Conservation (phyloP, 1,140 invertebrate species). For the Battus philenor region DNA sequence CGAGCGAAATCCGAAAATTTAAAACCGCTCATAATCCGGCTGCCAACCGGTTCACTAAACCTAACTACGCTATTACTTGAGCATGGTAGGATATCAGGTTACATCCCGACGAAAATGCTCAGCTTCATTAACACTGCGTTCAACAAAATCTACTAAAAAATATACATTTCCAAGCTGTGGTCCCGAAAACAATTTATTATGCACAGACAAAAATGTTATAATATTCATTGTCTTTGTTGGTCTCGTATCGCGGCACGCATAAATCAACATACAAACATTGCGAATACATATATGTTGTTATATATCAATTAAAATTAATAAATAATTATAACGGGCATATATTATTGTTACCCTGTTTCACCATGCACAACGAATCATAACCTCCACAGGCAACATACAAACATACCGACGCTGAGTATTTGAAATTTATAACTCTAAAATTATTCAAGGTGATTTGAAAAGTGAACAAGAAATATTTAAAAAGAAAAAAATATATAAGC, state of each 20-base stretch:
- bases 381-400: conserved; percentile 28
- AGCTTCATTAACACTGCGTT: conserved; percentile 18
- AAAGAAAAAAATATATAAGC: no score
- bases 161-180: conserved; percentile 33
- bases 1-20: no score
- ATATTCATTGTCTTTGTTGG: conserved; percentile 33
- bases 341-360: conserved; percentile 34
- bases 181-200: conserved; percentile 41
- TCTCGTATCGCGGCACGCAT: conserved; percentile 15
- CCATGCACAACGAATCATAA: conserved; percentile 28
- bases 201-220: conserved; percentile 20
- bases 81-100: no score
- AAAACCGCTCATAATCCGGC: no score
- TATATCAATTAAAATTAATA: conserved; percentile 15
- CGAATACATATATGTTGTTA: no score
- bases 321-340: conserved; percentile 19
- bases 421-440: conserved; percentile 4
- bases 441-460: no score
- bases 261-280: conserved; percentile 15
- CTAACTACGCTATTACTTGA: background rate
- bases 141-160: conserved; percentile 23
- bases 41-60: conserved; percentile 4
- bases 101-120: background rate
- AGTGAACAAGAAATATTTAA: no score
- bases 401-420: conserved; percentile 46